phyloP scores from a whole-genome alignment of 2,888 invertebrate species.

The Caenorhabditis plicata region DNA sequence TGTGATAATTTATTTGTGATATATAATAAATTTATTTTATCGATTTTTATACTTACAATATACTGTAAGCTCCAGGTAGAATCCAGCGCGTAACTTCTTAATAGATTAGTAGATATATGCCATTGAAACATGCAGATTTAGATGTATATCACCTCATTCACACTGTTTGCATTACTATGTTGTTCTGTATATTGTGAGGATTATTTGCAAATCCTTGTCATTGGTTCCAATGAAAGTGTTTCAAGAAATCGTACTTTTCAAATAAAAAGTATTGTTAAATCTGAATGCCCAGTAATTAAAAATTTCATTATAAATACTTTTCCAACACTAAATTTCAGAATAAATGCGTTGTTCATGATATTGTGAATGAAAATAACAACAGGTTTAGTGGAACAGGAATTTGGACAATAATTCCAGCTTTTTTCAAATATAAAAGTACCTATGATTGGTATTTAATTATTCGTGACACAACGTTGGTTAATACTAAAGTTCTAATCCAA shows the following conservation, averaged over 20 bases:
- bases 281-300: not conserved
- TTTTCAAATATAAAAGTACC: constrained; percentile 3
- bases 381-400: constrained; percentile 7
- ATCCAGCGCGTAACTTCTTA: not conserved
- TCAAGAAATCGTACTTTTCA: not conserved
- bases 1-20: no score
- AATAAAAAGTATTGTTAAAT: not conserved
- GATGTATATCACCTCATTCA: no score
- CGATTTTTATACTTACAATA: not conserved
- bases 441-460: constrained; percentile 16
- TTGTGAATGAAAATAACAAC: constrained; percentile 7
- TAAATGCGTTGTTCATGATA: constrained; percentile 9
- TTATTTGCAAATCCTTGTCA: not conserved
- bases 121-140: no score
- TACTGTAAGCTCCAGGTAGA: not conserved
- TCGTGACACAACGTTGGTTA: constrained; percentile 13
- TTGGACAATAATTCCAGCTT: constrained; percentile 18
- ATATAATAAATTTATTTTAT: not conserved
- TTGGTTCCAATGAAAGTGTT: not conserved
- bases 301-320: not conserved
- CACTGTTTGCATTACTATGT: no score
- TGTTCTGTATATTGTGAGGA: no score
- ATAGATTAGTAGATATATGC: not conserved
- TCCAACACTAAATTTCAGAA: constrained; percentile 2
- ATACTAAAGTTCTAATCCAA: not conserved